These are phyloP conservation scores for Trididemnum miniatum DNA, from an alignment of 23 tunicate species.

Conservation along the genomic window DNA sequence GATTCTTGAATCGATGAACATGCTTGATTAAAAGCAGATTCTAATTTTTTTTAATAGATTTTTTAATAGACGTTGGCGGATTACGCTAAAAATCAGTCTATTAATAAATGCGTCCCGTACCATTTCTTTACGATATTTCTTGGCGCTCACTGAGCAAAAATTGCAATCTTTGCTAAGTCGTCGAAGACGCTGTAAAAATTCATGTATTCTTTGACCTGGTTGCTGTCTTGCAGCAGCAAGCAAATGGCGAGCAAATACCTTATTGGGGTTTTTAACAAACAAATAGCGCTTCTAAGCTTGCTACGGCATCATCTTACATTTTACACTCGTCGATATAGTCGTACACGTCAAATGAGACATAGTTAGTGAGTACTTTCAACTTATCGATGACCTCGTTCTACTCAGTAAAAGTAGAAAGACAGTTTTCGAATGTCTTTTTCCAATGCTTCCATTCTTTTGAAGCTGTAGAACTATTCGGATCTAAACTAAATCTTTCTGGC, in stretches of 20 bases:
- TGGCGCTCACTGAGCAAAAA: not conserved
- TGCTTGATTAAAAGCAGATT: no score
- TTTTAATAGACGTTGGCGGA: not conserved
- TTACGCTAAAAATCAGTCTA: not conserved
- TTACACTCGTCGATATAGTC: not conserved
- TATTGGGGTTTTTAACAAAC: not conserved
- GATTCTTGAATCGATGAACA: no score
- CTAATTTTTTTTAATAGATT: no score
- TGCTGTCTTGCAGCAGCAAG: not conserved
- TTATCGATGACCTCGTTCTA: no score
- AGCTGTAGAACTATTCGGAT: no score
- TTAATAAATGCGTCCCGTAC: not conserved
- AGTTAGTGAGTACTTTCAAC: no score
- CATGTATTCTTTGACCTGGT: not conserved
- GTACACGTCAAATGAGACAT: no score
- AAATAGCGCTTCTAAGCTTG: not conserved
- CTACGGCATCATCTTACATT: not conserved
- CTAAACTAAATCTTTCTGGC: no score
- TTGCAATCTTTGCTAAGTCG: not conserved
- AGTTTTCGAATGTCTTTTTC: no score
- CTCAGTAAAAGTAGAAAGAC: no score
- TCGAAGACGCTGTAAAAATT: not conserved
- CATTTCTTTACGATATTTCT: not conserved
- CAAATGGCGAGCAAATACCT: not conserved
- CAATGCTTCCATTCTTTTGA: no score